Conservation (phyloP, 2,797 vertebrate species). For the Naso thynnoides region DNA sequence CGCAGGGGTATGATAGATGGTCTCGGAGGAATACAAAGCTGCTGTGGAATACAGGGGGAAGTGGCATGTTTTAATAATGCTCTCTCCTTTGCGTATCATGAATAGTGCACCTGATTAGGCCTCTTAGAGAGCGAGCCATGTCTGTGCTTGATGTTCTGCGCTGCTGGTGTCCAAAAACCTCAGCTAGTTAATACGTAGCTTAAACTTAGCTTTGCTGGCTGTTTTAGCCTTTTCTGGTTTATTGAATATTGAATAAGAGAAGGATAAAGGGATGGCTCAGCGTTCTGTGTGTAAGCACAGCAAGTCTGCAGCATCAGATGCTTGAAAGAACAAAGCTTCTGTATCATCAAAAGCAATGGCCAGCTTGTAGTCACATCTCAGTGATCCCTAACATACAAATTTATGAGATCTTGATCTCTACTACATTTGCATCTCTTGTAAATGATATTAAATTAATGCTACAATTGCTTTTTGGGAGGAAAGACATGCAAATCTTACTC, state of each 20-base stretch:
- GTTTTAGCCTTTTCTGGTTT: slow-evolving; percentile 28
- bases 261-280: slow-evolving; percentile 34
- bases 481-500: slow-evolving; percentile 2
- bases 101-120: slow-evolving; percentile 63
- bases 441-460: too few species aligned
- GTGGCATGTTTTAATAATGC: slow-evolving; percentile 72
- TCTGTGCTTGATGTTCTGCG: slow-evolving; percentile 27
- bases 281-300: slow-evolving; percentile 25
- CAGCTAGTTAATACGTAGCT: slow-evolving; percentile 27
- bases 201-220: slow-evolving; percentile 32
- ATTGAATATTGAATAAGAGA: slow-evolving; percentile 44
- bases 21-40: slow-evolving; percentile 66
- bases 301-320: slow-evolving; percentile 27
- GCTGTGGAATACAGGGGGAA: slow-evolving; percentile 51
- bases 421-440: too few species aligned
- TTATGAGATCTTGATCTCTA: not conserved
- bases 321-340: slow-evolving; percentile 22
- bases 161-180: slow-evolving; percentile 24
- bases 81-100: slow-evolving; percentile 57
- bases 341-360: not conserved
- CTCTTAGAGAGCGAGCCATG: slow-evolving; percentile 21
- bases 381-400: not conserved
- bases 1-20: slow-evolving; percentile 71
- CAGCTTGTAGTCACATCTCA: not conserved
- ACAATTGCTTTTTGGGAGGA: slow-evolving; percentile 5